Percentiles rank a stretch among this genome's conserved stretches.
phyloP scores from a whole-genome alignment of 2,113 vertebrate species.

The Pungitius pungitius region DNA sequence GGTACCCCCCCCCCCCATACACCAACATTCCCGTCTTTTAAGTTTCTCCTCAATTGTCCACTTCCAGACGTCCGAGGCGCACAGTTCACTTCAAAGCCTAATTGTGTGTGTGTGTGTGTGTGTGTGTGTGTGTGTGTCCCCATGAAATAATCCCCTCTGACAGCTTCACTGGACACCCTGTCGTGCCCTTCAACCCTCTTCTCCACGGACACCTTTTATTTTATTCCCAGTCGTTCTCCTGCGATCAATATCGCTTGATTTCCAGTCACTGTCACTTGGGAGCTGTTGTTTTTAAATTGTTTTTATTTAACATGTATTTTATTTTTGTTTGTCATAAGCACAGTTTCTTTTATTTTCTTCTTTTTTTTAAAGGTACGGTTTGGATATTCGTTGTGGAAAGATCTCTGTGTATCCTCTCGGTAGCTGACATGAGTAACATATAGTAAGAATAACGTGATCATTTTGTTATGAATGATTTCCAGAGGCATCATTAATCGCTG shows the following conservation, averaged over 20 bases:
- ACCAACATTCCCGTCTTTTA: slow-evolving; percentile 23
- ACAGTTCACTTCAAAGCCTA: slow-evolving; percentile 27
- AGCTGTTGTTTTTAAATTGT: slow-evolving; percentile 36
- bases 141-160: slow-evolving; percentile 54
- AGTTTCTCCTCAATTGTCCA: slow-evolving; percentile 13
- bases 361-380: slow-evolving; percentile 36
- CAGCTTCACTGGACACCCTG: slow-evolving; percentile 33
- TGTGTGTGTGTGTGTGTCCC: neutral
- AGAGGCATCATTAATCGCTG: neutral
- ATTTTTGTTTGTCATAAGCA: slow-evolving; percentile 29
- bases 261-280: slow-evolving; percentile 32
- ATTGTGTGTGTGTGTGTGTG: slow-evolving; percentile 8
- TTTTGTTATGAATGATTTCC: slow-evolving; percentile 1
- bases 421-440: slow-evolving; percentile 18
- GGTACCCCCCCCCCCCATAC: neutral
- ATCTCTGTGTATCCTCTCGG: slow-evolving; percentile 5
- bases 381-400: slow-evolving; percentile 20
- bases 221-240: slow-evolving; percentile 13
- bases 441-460: neutral
- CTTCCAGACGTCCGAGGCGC: slow-evolving; percentile 24
- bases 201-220: slow-evolving; percentile 12
- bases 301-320: slow-evolving; percentile 67
- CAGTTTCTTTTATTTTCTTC: neutral
- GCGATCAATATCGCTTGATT: no score
- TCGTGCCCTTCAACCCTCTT: slow-evolving; percentile 13